These are phyloP conservation scores for Rhodeus uyekii DNA, from an alignment of 2,797 vertebrate species.

Conservation along the genomic window DNA sequence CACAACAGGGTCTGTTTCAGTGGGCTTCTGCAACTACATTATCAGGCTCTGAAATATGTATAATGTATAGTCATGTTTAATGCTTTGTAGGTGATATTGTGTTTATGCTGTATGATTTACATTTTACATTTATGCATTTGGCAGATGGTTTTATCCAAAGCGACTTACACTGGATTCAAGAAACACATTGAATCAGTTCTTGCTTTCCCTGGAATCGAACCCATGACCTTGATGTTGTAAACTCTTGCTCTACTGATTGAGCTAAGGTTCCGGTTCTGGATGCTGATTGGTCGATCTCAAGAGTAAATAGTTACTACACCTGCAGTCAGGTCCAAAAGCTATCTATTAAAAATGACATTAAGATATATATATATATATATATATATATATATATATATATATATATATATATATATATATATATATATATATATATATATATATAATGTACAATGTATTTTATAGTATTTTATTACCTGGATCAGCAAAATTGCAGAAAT, in stretches of 20 bases:
- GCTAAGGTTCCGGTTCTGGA: neutral
- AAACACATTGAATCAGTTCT: too few relatives aligned
- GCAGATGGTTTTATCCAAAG: too few relatives aligned
- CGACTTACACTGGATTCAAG: too few relatives aligned
- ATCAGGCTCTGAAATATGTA: conserved; percentile 51
- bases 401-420: neutral
- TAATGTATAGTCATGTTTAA: neutral
- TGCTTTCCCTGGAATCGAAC: too few relatives aligned
- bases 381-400: neutral
- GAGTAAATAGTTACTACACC: neutral
- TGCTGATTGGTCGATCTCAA: neutral
- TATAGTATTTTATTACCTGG: too few relatives aligned
- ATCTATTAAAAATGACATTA: neutral
- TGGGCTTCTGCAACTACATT: conserved; percentile 40
- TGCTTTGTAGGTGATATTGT: neutral
- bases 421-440: too few relatives aligned
- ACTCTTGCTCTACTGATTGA: too few relatives aligned
- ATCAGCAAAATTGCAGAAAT: too few relatives aligned
- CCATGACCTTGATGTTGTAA: too few relatives aligned
- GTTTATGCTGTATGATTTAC: neutral
- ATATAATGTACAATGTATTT: too few relatives aligned
- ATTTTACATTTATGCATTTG: too few relatives aligned
- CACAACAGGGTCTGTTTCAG: conserved; percentile 3
- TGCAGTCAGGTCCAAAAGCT: neutral
- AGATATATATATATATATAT: neutral